Evolutionary conservation across 92 coral and sea anemone genomes (phyloP), one percentile per base, ranked within the genome.

Genomic region (Palythoa grandiflora): DNA sequence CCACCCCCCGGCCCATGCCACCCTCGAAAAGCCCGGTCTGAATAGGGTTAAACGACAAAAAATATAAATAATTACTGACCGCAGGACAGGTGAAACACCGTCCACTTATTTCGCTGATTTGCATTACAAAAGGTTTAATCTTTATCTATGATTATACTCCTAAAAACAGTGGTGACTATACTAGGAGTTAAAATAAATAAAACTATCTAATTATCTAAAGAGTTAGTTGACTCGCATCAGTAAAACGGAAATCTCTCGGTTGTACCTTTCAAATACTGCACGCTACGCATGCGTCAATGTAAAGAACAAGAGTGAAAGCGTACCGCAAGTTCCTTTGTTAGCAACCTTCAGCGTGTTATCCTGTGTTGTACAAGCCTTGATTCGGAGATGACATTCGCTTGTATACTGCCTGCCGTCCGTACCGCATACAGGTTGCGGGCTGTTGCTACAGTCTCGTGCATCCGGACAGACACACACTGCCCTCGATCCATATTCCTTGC

Each of bases 371-470:
- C 99, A 97, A 28, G 98, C 92, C 85, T 77, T 88, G 54, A 90
- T 98, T 36, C 92, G 94, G 66, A 95, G 94, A 13, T 94, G 91
- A n/a, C 99, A 97, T 48, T 95, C 98, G 53, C 92, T 97, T 8
- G 93, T 91, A 71, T 97, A 97, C 60, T 94, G 90, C 83, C 63
- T 83, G 19, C 91, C 91, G 40, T 97, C 99, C 40, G 98, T 78
- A 17, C 99, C 99, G 77, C 99, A 97, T 55, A 97, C 98, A 83
- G 91, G 93, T 44, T 92, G 94, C 20, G 98, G 97, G 40, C 55
- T 77, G 70, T 89, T 83, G 68, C 93, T 91, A 84, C 99, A 97
- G 83, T 89, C 87, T 48, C 94, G 88, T 48, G 90, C 89, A 70
- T 91, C 94, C 12, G 98, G 99, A 74, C 99, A 97, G 77, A 70